phyloP scores from a whole-genome alignment of 2,797 vertebrate genomes.

The Sebastes hubbsi region DNA sequence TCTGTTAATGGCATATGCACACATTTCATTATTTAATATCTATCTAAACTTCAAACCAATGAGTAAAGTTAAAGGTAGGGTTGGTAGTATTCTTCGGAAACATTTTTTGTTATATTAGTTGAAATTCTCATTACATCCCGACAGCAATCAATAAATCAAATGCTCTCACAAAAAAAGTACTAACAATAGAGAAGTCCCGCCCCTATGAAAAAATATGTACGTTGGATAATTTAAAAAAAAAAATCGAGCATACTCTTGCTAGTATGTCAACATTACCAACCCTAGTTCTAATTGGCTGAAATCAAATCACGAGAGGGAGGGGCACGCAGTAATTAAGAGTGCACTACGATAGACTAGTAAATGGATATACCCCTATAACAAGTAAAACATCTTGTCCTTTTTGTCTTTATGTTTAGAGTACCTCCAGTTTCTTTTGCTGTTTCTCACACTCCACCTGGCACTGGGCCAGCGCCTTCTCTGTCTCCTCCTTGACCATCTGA shows the following conservation, averaged over 20 bases:
- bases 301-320: neutral
- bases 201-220: too few relatives aligned
- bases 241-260: too few relatives aligned
- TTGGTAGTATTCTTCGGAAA: too few relatives aligned
- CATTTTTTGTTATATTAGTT: too few relatives aligned
- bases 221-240: too few relatives aligned
- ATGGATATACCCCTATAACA: neutral
- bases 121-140: too few relatives aligned
- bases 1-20: neutral
- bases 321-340: neutral
- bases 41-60: neutral
- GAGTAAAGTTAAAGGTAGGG: neutral
- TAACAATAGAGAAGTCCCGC: too few relatives aligned
- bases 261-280: too few relatives aligned
- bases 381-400: neutral
- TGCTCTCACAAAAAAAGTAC: too few relatives aligned
- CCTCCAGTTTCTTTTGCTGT: conserved; percentile 97
- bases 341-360: neutral
- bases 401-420: conserved; percentile 58
- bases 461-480: conserved; percentile 88
- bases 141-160: too few relatives aligned
- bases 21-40: neutral
- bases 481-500: conserved; percentile 94
- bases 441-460: conserved; percentile 98
- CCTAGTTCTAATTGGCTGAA: neutral